Conservation (phyloP, 1,140 invertebrate species). For the Drosophila ananassae region DNA sequence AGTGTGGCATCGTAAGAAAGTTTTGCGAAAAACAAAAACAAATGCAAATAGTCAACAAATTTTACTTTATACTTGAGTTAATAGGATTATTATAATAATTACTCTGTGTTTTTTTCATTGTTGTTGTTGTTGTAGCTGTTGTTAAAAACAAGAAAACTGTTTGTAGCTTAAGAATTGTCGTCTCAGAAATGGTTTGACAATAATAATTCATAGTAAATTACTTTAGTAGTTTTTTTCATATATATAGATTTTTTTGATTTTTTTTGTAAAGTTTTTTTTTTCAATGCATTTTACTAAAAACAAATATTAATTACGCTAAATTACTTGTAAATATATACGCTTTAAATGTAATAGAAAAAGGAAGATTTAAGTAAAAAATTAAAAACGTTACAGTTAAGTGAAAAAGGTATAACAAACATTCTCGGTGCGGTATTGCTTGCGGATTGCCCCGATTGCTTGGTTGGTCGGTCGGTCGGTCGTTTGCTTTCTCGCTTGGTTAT, state of each 20-base stretch:
- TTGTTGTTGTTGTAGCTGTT: slow-evolving; percentile 58
- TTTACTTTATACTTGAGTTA: slow-evolving; percentile 67
- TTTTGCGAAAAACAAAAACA: slow-evolving; percentile 82
- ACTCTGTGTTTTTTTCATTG: slow-evolving; percentile 46
- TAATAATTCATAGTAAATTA: slow-evolving; percentile 65
- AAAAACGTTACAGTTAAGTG: slow-evolving; percentile 71
- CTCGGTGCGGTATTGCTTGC: slow-evolving; percentile 45
- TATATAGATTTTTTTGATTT: slow-evolving; percentile 46
- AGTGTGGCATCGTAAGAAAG: slow-evolving; percentile 65
- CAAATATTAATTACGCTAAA: slow-evolving; percentile 79
- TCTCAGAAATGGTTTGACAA: slow-evolving; percentile 60
- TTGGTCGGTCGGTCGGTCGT: slow-evolving; percentile 23
- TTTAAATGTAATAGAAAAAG: slow-evolving; percentile 76
- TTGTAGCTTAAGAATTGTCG: slow-evolving; percentile 67
- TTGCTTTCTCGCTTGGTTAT: slow-evolving; percentile 7
- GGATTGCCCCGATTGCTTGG: slow-evolving; percentile 38
- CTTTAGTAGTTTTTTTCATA: slow-evolving; percentile 62
- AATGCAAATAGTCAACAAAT: slow-evolving; percentile 80
- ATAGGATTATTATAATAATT: slow-evolving; percentile 69
- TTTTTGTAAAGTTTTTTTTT: slow-evolving; percentile 61
- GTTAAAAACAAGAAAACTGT: slow-evolving; percentile 82
- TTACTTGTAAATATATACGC: slow-evolving; percentile 78
- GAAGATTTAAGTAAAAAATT: slow-evolving; percentile 60
- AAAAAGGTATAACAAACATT: slow-evolving; percentile 43
- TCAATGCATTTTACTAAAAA: slow-evolving; percentile 77